phyloP scores from a whole-genome alignment of 1,140 invertebrate genomes.

The Cyclargus thomasi region DNA sequence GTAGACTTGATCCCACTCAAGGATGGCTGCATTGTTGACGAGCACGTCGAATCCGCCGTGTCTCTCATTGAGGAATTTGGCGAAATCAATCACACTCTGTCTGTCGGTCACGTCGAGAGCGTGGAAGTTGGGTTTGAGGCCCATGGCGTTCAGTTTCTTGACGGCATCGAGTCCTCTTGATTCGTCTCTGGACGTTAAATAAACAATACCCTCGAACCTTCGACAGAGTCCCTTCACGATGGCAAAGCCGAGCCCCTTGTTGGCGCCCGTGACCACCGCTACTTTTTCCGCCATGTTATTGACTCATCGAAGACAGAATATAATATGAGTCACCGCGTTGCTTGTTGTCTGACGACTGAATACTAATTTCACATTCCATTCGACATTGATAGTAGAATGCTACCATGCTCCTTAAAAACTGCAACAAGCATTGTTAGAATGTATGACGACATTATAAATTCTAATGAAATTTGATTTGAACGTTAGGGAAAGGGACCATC shows the following conservation, averaged over 20 bases:
- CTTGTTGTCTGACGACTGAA: background rate
- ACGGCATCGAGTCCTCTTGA: slow-evolving; percentile 76
- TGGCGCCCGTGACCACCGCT: slow-evolving; percentile 81
- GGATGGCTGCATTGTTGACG: slow-evolving; percentile 90
- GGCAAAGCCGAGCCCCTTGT: slow-evolving; percentile 85
- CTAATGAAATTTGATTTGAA: too few relatives aligned
- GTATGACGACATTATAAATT: too few relatives aligned
- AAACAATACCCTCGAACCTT: slow-evolving; percentile 80
- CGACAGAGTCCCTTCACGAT: slow-evolving; percentile 81
- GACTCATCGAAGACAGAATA: background rate
- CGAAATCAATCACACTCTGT: slow-evolving; percentile 77
- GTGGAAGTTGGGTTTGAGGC: slow-evolving; percentile 78
- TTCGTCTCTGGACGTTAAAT: slow-evolving; percentile 79
- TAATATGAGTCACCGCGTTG: background rate
- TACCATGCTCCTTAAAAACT: too few relatives aligned
- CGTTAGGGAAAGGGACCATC: too few relatives aligned
- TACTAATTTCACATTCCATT: too few relatives aligned
- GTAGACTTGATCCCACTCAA: slow-evolving; percentile 79
- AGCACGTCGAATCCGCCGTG: slow-evolving; percentile 87
- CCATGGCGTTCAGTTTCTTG: slow-evolving; percentile 67
- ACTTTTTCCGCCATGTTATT: slow-evolving; percentile 52
- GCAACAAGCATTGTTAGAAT: too few relatives aligned
- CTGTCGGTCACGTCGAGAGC: slow-evolving; percentile 80
- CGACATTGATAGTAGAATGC: too few relatives aligned
- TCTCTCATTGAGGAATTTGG: slow-evolving; percentile 77